Base-by-base conservation (phyloP, 2,888 invertebrate species). In the Ferrisia virgata region DNA sequence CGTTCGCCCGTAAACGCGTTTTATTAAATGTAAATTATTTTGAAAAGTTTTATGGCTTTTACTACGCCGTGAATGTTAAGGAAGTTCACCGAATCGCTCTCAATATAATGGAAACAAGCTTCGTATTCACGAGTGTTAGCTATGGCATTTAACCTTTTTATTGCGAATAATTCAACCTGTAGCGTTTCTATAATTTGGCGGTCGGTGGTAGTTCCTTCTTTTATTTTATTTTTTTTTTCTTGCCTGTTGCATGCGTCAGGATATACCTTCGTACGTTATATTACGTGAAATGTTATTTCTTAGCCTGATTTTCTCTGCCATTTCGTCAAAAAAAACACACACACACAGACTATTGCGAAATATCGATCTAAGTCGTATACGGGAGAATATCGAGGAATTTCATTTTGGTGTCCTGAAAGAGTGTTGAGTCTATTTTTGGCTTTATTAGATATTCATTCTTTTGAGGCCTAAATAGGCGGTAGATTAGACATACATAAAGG, bases 1-100 rank as follows among this genome's bases (percentile, higher is more conserved):
- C 36, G 72, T 76, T 76, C 72, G 72, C 33, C 72, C 22, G 33
- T 33, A 33, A 76, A 36, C 36, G 72, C 18, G 33, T 76, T 76
- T 76, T 76, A 76, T 76, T 76, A 76, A 76, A 76, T 76, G 72
- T 76, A 76, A 76, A 76, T 76, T 76, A 76, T 76, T 76, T 76
- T 76, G 72, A 76, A 76, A 76, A 76, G 72, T 76, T 76, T 76
- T 76, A 76, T 76, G 72, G 72, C 72, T 76, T 76, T 76, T 28
- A n/a, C n/a, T n/a, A 36, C 72, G 72, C 72, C 22, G 72, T 76
- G 72, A 76, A 76, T 76, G 25, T 76, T 36, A 76, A 76, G 33
- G 72, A 76, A 36, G 33, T 76, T 76, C 72, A 18, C 72, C 15
- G 72, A 76, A 15, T 76, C 36, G 72, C 72, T 76, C 72, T 76